These are phyloP conservation scores for Epistrophe grossulariae DNA, from an alignment of 2,888 invertebrate genomes.

Conservation along the genomic window DNA sequence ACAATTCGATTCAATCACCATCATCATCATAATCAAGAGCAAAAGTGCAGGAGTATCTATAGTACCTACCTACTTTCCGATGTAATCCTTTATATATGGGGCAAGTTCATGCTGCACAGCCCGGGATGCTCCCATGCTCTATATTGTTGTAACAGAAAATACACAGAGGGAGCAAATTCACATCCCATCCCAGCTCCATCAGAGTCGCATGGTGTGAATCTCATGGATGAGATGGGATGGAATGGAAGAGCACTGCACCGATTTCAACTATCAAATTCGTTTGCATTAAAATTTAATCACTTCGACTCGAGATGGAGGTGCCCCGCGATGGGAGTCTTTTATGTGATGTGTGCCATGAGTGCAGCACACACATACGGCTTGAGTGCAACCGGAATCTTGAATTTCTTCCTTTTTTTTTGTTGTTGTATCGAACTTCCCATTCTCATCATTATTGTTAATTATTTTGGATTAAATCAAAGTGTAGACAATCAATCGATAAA, in stretches of 20 bases:
- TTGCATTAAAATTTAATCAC: constrained; percentile 62
- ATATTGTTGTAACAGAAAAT: constrained; percentile 15
- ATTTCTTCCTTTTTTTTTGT: no score
- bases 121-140: constrained; percentile 20
- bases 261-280: constrained; percentile 30
- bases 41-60: constrained; percentile 9
- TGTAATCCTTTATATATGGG: constrained; percentile 50
- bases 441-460: constrained; percentile 63
- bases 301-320: background rate
- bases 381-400: background rate
- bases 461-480: constrained; percentile 66
- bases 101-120: background rate
- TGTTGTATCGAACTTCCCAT: constrained; percentile 1
- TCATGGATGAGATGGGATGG: background rate
- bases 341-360: background rate
- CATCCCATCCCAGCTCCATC: background rate
- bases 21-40: constrained; percentile 39
- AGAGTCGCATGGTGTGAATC: constrained; percentile 41
- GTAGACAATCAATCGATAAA: constrained; percentile 64
- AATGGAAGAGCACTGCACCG: background rate
- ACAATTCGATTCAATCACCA: constrained; percentile 74
- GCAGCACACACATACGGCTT: background rate
- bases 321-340: constrained; percentile 7
- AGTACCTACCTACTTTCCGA: background rate
- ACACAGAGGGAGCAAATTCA: background rate